phyloP scores from a whole-genome alignment of 2,797 vertebrate species.

The Artibeus jamaicensis region DNA sequence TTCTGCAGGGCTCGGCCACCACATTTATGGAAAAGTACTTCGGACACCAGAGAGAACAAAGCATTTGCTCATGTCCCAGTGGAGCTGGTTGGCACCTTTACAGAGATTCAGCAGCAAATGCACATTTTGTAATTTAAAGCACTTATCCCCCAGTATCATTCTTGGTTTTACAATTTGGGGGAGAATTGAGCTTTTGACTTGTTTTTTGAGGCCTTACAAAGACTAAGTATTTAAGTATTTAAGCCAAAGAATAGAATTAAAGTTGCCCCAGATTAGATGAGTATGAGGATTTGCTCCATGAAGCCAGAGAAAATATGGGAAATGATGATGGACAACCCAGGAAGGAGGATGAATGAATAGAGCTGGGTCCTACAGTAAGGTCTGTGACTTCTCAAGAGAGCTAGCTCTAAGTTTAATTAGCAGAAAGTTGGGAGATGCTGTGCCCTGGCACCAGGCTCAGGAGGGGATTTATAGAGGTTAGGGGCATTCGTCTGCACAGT shows the following conservation, averaged over 20 bases:
- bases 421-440: neutral
- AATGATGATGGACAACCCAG: neutral
- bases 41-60: neutral
- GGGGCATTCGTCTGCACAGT: neutral
- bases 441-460: neutral
- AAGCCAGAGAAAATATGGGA: neutral
- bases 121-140: neutral
- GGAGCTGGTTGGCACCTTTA: neutral
- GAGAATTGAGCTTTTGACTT: neutral
- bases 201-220: conserved; percentile 7
- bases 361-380: neutral
- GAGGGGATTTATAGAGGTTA: neutral
- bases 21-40: neutral
- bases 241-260: neutral
- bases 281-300: neutral
- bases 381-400: neutral
- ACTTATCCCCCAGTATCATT: neutral
- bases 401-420: neutral
- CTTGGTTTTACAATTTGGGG: neutral
- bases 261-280: neutral
- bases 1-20: neutral
- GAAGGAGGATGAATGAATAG: neutral
- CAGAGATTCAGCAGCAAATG: neutral
- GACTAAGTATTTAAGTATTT: neutral
- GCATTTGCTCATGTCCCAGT: neutral